These are phyloP conservation scores for Epirrita christyi DNA, from an alignment of 2,888 invertebrate species.

Conservation along the genomic window DNA sequence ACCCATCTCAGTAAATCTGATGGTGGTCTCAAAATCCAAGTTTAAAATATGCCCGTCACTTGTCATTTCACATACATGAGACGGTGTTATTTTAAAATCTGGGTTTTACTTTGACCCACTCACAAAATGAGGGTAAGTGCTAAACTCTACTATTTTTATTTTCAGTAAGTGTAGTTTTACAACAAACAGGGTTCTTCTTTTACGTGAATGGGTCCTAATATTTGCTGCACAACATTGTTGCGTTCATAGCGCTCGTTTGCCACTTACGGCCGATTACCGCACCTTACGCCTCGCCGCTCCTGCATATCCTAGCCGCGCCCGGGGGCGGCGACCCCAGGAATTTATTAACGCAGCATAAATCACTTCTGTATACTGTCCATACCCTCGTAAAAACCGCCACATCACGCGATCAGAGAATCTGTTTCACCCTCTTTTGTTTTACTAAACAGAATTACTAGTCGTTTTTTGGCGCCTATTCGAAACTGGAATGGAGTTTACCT, in stretches of 20 bases:
- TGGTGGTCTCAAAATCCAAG: too few species aligned
- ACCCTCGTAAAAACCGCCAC: constrained; percentile 52
- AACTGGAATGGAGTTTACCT: constrained; percentile 3
- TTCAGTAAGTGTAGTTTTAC: too few species aligned
- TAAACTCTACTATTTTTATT: too few species aligned
- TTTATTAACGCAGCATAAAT: constrained; percentile 71
- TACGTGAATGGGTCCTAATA: neutral
- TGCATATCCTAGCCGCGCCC: constrained; percentile 52
- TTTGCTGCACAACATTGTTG: constrained; percentile 8
- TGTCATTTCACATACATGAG: too few species aligned
- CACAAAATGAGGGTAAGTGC: too few species aligned
- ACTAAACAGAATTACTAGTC: constrained; percentile 45
- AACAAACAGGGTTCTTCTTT: neutral
- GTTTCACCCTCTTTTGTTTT: constrained; percentile 57
- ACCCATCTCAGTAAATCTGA: too few species aligned
- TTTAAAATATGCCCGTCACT: too few species aligned
- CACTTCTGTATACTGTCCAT: constrained; percentile 53
- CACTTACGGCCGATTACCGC: constrained; percentile 41
- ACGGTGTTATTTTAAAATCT: too few species aligned
- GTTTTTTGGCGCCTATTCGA: constrained; percentile 21
- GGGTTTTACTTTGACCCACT: too few species aligned
- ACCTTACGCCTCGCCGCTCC: constrained; percentile 55
- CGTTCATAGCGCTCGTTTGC: constrained; percentile 12
- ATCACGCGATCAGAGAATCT: constrained; percentile 58
- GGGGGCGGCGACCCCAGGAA: constrained; percentile 63